A percentile compares a stretch with the other conserved stretches of the same genome.
These are phyloP conservation scores for Camponotus fellah DNA, from an alignment of 2,888 invertebrate genomes.

Conservation along the genomic window DNA sequence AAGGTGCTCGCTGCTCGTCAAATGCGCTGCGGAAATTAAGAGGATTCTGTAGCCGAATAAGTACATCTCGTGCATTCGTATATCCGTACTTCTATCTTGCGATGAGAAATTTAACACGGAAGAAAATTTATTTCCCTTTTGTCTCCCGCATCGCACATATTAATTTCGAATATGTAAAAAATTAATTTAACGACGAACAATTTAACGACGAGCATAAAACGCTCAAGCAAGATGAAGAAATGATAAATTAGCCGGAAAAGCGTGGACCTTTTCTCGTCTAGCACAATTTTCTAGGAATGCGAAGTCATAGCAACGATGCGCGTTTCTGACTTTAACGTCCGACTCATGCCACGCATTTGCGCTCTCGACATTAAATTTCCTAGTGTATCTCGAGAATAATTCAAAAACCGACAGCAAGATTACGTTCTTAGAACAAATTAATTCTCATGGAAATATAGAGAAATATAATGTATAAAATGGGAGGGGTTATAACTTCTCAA, in stretches of 20 bases:
- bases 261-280: neutral
- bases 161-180: neutral
- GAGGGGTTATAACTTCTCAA: neutral
- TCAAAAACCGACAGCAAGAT: conserved; percentile 19
- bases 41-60: conserved; percentile 22
- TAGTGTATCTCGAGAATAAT: conserved; percentile 12
- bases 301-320: neutral
- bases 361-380: neutral
- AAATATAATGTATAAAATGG: neutral
- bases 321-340: conserved; percentile 9
- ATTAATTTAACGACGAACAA: conserved; percentile 10
- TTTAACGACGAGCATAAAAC: neutral
- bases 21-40: conserved; percentile 33
- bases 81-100: neutral
- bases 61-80: conserved; percentile 3
- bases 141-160: neutral
- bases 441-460: neutral
- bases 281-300: neutral
- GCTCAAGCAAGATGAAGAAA: neutral
- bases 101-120: neutral
- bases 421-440: conserved; percentile 3
- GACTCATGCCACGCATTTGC: neutral
- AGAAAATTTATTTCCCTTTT: conserved; percentile 4
- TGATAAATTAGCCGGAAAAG: neutral
- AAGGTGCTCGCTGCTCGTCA: conserved; percentile 26